A percentile compares a stretch with the other conserved stretches of the same genome.
Evolutionary conservation across 2,888 invertebrate genomes (phyloP).

Genomic region (Drosophila phalerata): DNA sequence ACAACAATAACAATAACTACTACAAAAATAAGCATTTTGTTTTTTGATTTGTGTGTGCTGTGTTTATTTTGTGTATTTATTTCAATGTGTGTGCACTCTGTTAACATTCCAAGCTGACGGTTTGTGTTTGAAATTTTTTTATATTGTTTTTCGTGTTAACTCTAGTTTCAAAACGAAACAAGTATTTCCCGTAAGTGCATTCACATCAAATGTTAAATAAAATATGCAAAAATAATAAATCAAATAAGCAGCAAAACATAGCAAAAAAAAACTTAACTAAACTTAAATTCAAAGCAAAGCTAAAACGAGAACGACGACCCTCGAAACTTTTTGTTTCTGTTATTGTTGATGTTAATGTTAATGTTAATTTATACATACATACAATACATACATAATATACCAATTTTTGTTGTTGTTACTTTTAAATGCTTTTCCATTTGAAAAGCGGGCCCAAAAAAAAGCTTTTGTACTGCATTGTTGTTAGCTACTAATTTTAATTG

Average conservation of each 20-base stretch:
- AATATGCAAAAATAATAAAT: conserved; percentile 7
- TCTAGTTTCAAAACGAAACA: neutral
- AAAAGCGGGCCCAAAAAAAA: conserved; percentile 28
- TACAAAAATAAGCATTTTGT: conserved; percentile 12
- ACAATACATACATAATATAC: conserved; percentile 17
- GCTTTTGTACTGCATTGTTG: conserved; percentile 37
- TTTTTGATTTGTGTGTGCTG: conserved; percentile 5
- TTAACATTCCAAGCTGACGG: conserved; percentile 8
- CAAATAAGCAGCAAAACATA: conserved; percentile 6
- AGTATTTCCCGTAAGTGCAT: conserved; percentile 42
- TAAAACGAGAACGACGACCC: conserved; percentile 50
- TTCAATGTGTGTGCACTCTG: conserved; percentile 23
- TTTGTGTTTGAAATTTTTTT: conserved; percentile 17
- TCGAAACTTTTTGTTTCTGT: conserved; percentile 64
- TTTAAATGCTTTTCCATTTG: conserved; percentile 39
- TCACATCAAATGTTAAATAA: neutral
- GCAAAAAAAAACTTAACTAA: conserved; percentile 12
- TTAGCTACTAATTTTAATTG: neutral
- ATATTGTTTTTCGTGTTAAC: conserved; percentile 5
- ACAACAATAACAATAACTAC: neutral
- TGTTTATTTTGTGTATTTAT: conserved; percentile 8
- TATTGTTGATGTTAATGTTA: conserved; percentile 9
- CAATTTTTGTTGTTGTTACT: conserved; percentile 25
- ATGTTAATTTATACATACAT: conserved; percentile 8
- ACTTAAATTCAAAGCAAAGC: conserved; percentile 15